Base-by-base conservation (phyloP, 2,888 invertebrate species). In the Siphonodentalium dalli region DNA sequence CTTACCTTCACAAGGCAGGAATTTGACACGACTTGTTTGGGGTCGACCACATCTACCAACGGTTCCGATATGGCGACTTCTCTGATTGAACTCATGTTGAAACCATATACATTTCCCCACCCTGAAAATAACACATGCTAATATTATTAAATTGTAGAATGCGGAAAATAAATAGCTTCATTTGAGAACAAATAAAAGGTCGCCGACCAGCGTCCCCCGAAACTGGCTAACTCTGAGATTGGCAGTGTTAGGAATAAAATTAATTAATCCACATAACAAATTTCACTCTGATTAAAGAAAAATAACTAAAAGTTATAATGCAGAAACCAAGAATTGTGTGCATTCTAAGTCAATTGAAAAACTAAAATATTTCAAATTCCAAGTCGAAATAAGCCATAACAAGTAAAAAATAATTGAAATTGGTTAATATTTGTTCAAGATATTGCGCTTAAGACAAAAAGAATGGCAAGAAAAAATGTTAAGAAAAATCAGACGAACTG, bases 21-120 rank as follows among this genome's bases (percentile, higher is more conserved):
- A 78, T 93, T 95, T 3, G 98, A 93, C 37, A 98, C 97, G 53
- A 99, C 93, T 86, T 99, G 98, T 78, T 96, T 97, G 3, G 95
- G 93, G 82, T 99, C 98, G 1, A 99, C 99, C 13, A 97, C 93
- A 83, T 99, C 99, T 0, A 99, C 99, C 2, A 99, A 86, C 0
- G 99, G 99, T 83, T 99, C 99, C 31, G 92, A 92, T 66, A 99
- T 95, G 18, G 99, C 99, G 58, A 98, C 94, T 84, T 96, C 92
- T 47, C 97, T 87, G 79, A 99, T 98, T 69, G 93, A 93, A 71
- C 93, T 94, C 99, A 99, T 99, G 83, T 99, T 93, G 79, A 99
- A 99, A 43, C 99, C 99, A 76, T 99, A 99, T 2, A 99, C 99
- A 84, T 94, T 94, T 77, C 98, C 96, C 99, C 99, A 99, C 97